Percentiles rank a stretch among this genome's conserved stretches.
phyloP scores from a whole-genome alignment of 1,140 invertebrate genomes.

The Cotesia vestalis region DNA sequence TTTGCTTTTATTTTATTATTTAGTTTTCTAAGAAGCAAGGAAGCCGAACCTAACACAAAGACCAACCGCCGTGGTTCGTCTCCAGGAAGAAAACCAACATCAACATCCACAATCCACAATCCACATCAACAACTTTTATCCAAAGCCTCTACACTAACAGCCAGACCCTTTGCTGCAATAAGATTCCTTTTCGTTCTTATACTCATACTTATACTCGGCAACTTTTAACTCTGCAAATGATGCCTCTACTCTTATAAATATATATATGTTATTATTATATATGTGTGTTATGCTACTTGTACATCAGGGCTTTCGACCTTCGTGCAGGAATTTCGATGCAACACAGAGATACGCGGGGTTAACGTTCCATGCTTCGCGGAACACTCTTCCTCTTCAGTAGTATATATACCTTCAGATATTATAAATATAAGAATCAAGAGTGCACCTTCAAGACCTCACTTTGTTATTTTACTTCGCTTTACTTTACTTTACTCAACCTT shows the following conservation, averaged over 20 bases:
- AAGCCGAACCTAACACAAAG: slow-evolving; percentile 22
- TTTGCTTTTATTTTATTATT: too few relatives aligned
- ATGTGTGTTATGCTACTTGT: neutral
- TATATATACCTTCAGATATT: neutral
- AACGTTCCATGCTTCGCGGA: slow-evolving; percentile 42
- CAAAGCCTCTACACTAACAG: neutral
- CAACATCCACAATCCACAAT: neutral
- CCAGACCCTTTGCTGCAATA: neutral
- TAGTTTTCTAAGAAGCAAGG: slow-evolving; percentile 17
- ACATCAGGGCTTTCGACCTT: slow-evolving; percentile 38
- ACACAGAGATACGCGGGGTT: slow-evolving; percentile 50
- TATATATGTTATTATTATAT: neutral
- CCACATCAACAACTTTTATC: too few relatives aligned
- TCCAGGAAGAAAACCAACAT: slow-evolving; percentile 29
- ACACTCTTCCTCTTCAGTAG: slow-evolving; percentile 8
- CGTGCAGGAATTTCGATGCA: slow-evolving; percentile 56
- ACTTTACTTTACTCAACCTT: too few relatives aligned
- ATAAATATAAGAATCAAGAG: slow-evolving; percentile 13
- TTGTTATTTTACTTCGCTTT: neutral
- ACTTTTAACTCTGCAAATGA: too few relatives aligned
- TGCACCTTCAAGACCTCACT: too few relatives aligned
- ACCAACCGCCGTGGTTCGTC: slow-evolving; percentile 26
- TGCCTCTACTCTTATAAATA: too few relatives aligned
- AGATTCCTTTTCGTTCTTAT: slow-evolving; percentile 1
- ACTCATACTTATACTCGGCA: neutral